These are phyloP conservation scores for Ditula angustiorana DNA, from an alignment of 2,888 invertebrate genomes.

Conservation along the genomic window DNA sequence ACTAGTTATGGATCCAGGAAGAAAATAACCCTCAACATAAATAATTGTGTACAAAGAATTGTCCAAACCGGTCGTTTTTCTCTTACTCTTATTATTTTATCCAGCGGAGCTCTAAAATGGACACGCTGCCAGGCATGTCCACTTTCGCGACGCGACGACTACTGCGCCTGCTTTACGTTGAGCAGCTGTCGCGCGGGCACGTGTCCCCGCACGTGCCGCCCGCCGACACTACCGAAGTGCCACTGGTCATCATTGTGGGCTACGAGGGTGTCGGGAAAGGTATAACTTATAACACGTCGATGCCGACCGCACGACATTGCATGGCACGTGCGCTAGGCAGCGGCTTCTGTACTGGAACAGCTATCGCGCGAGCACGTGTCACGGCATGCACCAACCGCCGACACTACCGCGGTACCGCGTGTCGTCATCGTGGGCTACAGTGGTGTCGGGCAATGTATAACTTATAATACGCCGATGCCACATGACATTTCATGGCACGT, in stretches of 20 bases:
- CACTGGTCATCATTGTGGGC: slow-evolving; percentile 72
- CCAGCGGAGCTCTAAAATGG: slow-evolving; percentile 69
- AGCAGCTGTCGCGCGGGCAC: slow-evolving; percentile 66
- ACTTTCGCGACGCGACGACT: slow-evolving; percentile 67
- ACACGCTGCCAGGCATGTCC: slow-evolving; percentile 63
- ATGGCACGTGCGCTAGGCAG: neutral
- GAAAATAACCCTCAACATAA: too few relatives aligned
- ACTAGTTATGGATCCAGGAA: too few relatives aligned
- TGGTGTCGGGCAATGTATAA: slow-evolving; percentile 65
- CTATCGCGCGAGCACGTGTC: slow-evolving; percentile 63
- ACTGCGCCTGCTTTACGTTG: slow-evolving; percentile 69
- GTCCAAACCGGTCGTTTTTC: too few relatives aligned
- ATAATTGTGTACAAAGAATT: too few relatives aligned
- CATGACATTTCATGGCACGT: too few relatives aligned
- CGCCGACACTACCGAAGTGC: slow-evolving; percentile 72
- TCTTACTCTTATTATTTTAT: slow-evolving; percentile 23
- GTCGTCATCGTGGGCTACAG: neutral
- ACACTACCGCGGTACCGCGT: slow-evolving; percentile 58
- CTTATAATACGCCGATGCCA: too few relatives aligned
- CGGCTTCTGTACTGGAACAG: slow-evolving; percentile 65
- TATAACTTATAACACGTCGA: too few relatives aligned
- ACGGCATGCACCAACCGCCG: slow-evolving; percentile 65
- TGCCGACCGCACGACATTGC: neutral
- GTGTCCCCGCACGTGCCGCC: slow-evolving; percentile 67
- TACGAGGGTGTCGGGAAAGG: slow-evolving; percentile 77